phyloP scores from a whole-genome alignment of 2,113 vertebrate species.

The Perca fluviatilis region DNA sequence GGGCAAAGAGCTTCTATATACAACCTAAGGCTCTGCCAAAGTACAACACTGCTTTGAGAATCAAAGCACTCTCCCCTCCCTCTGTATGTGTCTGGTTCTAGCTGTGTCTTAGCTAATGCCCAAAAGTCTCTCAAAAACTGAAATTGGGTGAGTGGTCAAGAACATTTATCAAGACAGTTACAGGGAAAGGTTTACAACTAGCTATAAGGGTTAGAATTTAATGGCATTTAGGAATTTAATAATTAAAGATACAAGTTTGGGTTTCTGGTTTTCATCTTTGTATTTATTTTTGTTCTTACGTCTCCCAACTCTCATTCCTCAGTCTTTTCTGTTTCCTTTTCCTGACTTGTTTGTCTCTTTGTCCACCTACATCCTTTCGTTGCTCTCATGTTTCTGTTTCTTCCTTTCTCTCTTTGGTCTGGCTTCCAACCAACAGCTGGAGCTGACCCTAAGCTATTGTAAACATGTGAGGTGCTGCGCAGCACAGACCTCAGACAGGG shows the following conservation, averaged over 20 bases:
- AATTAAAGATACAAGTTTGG: neutral
- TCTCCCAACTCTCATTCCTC: neutral
- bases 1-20: constrained; percentile 5
- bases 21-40: neutral
- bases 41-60: constrained; percentile 2
- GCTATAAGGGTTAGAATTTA: neutral
- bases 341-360: neutral
- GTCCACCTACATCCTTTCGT: neutral
- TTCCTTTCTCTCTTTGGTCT: neutral
- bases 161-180: neutral
- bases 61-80: neutral
- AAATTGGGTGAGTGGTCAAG: constrained; percentile 11
- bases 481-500: constrained; percentile 69
- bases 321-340: neutral
- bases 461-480: constrained; percentile 52
- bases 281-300: neutral
- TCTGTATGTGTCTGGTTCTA: neutral
- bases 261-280: neutral
- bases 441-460: constrained; percentile 53
- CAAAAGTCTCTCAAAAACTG: neutral
- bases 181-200: neutral
- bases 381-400: neutral
- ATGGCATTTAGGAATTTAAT: constrained; percentile 5
- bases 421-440: constrained; percentile 49
- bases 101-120: neutral